Evolutionary conservation across 2,113 vertebrate genomes (phyloP), one percentile per base, ranked within the genome.

Genomic region (Plecotus auritus): DNA sequence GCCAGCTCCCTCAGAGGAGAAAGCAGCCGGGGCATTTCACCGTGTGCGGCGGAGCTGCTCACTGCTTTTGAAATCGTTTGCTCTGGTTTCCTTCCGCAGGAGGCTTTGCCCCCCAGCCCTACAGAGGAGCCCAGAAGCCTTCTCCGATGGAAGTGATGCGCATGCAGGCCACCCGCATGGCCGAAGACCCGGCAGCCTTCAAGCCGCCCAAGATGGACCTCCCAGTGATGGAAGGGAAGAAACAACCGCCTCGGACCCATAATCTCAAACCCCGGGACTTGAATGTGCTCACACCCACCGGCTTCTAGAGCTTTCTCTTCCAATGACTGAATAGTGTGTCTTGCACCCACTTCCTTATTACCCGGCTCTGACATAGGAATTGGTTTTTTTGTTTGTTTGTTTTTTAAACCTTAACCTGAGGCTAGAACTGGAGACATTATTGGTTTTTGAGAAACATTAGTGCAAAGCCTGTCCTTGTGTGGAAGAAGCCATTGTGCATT

Each of bases 261-360:
- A 99, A 98, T 81, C 98, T 99, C 94, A 99, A 99, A 95, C 99
- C 98, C 2, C 98, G 99, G 56, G 99, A 99, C 97, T 97, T 99
- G 98, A 99, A 99, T 10, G 98, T 99, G 96, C 98, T 99, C 82
- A 99, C 99, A 30, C 99, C 99, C 74, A 99, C 99, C 0, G 99
- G 99, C 45, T 99, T 99, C 98, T 99, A 98, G 97, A 49, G 20
- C 45, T 82, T 49, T 81, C 80, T 83, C 9, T 72, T 10, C 70
- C 5, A 18, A 49, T 86, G 67, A 59, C 42, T 77, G 18, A 91
- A 59, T 35, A 28, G 73, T 80, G 37, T 96, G 20, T 96, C 42
- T 42, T 88, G 88, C 80, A 64, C 54, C 94, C 85, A 28, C 73
- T 73, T 85, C 81, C 51, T 0, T 0, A n/a, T 95, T 40, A 96